Evolutionary conservation across 2,113 vertebrate species (phyloP), one percentile per base, ranked within the genome.

Genomic region (Myiagra hebetior): DNA sequence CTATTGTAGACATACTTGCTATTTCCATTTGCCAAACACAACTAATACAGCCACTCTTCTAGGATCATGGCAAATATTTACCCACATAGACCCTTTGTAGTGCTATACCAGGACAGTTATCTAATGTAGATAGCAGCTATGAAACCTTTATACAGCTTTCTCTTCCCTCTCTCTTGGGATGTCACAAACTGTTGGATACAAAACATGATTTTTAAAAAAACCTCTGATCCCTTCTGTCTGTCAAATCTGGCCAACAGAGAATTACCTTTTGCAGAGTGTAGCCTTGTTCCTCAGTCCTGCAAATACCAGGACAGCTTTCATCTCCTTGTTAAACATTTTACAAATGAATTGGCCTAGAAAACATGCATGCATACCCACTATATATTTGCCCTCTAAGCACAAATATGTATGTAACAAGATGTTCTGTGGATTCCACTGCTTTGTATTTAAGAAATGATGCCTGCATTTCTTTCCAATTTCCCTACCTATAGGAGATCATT

Each of bases 341-440:
- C 30, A 85, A 60, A 85, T 82, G 11, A 96, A 79, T 47, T 90
- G 86, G 57, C 72, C 96, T 50, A 87, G 95, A 97, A 97, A 92
- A 78, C 27, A 70, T 0, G 0, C 39, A 55, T 50, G 18, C 16
- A 73, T 42, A 53, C 12, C 7, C 55, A 47, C 46, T 75, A 44
- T 18, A 22, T 76, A 50, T 85, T 87, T 91, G 26, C 19, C 57
- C 20, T 90, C 67, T 35, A 52, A 88, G 55, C 21, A 39, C 22
- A 64, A 76, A 60, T 67, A 80, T 23, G 4, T 72, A 37, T n/a
- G 12, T 35, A 73, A 27, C 6, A 56, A 23, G 30, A 44, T 81
- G 42, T 79, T 56, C 44, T 39, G 15, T 68, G 68, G 28, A 82
- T 74, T 77, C 9, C 37, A 14, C 6, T 6, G 9, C 11, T 53